Percentiles rank a stretch among this genome's conserved stretches.
Evolutionary conservation across 2,888 invertebrate genomes (phyloP).

Genomic region (Cenopis cana): DNA sequence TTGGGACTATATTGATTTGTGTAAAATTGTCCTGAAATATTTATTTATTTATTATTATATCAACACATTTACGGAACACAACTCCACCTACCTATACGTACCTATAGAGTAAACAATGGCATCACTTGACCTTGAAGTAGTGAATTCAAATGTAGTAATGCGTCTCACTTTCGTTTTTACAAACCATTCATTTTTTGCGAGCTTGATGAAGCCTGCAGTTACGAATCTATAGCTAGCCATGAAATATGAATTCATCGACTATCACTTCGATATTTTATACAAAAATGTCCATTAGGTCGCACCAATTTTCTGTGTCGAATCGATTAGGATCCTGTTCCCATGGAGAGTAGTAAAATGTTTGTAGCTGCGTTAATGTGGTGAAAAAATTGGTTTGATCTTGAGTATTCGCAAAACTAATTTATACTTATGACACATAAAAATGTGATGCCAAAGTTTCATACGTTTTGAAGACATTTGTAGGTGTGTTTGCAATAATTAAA

Average conservation of each 20-base stretch:
- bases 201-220: background rate
- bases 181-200: background rate
- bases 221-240: background rate
- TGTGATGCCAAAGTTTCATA: background rate
- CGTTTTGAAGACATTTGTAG: slow-evolving; percentile 7
- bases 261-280: slow-evolving; percentile 6
- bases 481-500: background rate
- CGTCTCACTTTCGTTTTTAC: background rate
- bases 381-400: slow-evolving; percentile 23
- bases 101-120: too few relatives aligned
- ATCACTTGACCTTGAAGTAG: background rate
- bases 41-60: too few relatives aligned
- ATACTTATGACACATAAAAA: slow-evolving; percentile 3
- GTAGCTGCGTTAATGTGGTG: background rate
- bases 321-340: slow-evolving; percentile 22
- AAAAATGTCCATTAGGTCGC: slow-evolving; percentile 14
- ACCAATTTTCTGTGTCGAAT: slow-evolving; percentile 39
- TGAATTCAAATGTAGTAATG: background rate
- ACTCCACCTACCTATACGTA: too few relatives aligned
- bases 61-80: too few relatives aligned
- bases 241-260: slow-evolving; percentile 15
- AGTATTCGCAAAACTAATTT: background rate
- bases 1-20: too few relatives aligned
- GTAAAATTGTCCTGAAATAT: too few relatives aligned
- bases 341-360: slow-evolving; percentile 28